Percentiles rank a stretch among this genome's conserved stretches.
These are phyloP conservation scores for Baccha elongata DNA, from an alignment of 2,888 invertebrate genomes.

Conservation along the genomic window DNA sequence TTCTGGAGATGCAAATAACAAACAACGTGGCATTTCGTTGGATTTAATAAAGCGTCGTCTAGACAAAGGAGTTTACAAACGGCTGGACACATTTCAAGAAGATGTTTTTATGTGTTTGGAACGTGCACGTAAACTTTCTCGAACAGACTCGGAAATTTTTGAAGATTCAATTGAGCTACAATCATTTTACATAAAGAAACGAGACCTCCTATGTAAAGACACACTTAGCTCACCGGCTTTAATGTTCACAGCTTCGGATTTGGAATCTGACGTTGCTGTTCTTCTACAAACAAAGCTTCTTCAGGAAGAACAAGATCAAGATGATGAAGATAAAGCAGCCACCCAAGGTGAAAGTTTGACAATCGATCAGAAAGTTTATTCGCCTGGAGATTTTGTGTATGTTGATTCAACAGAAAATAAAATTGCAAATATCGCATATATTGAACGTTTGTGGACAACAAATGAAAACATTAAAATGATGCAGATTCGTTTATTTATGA, in stretches of 20 bases:
- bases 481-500: slow-evolving; percentile 94
- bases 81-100: slow-evolving; percentile 97
- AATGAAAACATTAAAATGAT: slow-evolving; percentile 92
- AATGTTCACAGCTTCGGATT: slow-evolving; percentile 89
- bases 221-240: slow-evolving; percentile 94
- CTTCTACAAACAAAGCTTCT: slow-evolving; percentile 89
- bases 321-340: slow-evolving; percentile 84
- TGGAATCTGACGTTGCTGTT: slow-evolving; percentile 89
- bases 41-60: slow-evolving; percentile 96
- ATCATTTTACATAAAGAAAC: slow-evolving; percentile 91
- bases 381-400: slow-evolving; percentile 96
- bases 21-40: slow-evolving; percentile 92
- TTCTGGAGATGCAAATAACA: slow-evolving; percentile 84
- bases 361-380: slow-evolving; percentile 89
- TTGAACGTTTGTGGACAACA: slow-evolving; percentile 95
- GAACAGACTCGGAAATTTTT: slow-evolving; percentile 97
- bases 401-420: slow-evolving; percentile 85
- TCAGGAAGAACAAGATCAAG: slow-evolving; percentile 91
- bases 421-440: slow-evolving; percentile 90
- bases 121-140: slow-evolving; percentile 91
- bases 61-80: slow-evolving; percentile 95
- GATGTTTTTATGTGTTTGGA: slow-evolving; percentile 97
- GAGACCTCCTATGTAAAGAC: slow-evolving; percentile 89
- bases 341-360: slow-evolving; percentile 86
- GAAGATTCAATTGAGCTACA: slow-evolving; percentile 98